A percentile compares a stretch with the other conserved stretches of the same genome.
Conservation (phyloP, 2,797 vertebrate species). For the Lepilemur septentrionalis region DNA sequence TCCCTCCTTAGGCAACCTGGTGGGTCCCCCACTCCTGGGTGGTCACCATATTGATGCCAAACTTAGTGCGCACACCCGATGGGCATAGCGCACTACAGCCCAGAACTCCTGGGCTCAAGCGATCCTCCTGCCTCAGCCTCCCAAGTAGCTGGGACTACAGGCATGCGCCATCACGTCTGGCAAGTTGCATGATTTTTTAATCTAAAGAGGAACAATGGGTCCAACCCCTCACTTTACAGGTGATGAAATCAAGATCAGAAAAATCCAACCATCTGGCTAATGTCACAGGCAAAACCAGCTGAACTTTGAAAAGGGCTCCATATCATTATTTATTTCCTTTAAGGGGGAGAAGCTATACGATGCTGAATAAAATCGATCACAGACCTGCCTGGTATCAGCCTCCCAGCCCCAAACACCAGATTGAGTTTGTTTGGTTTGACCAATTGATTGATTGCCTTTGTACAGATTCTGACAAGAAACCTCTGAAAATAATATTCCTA, state of each 20-base stretch:
- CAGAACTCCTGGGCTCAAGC: no score
- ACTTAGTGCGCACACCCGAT: no score
- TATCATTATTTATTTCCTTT: background rate
- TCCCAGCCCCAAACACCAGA: background rate
- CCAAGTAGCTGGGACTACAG: no score
- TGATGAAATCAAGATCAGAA: background rate
- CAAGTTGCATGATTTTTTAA: background rate
- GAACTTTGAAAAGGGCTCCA: background rate
- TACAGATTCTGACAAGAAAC: background rate
- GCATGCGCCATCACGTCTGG: no score
- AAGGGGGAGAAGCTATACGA: background rate
- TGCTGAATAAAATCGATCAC: background rate
- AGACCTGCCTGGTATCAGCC: background rate
- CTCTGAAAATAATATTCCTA: background rate
- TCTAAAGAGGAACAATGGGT: background rate
- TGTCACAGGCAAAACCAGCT: background rate
- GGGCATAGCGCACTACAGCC: no score
- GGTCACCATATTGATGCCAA: no score
- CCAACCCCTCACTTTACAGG: background rate
- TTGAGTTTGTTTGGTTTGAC: background rate
- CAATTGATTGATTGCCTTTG: background rate
- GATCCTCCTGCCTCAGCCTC: no score
- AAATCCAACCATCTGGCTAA: background rate
- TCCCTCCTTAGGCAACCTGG: no score
- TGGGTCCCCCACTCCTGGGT: no score